Evolutionary conservation across 2,888 invertebrate genomes (phyloP).

Genomic region (Drosophila pegasa): DNA sequence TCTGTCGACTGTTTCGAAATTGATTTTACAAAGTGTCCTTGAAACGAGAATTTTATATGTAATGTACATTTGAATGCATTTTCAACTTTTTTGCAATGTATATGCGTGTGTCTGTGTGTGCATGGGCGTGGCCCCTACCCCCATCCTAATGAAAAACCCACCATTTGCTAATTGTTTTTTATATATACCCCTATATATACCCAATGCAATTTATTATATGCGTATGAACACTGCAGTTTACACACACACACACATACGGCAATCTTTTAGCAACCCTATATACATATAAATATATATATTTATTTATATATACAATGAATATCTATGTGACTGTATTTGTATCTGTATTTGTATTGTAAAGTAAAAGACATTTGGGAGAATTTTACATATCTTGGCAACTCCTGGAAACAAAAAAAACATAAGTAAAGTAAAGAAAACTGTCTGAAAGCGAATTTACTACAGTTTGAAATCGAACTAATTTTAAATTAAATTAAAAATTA

Average conservation of each 20-base stretch:
- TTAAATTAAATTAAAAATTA: conserved; percentile 12
- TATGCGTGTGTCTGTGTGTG: conserved; percentile 19
- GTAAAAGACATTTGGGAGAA: conserved; percentile 25
- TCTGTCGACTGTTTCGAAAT: conserved; percentile 34
- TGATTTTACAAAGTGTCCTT: conserved; percentile 61
- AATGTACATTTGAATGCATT: conserved; percentile 27
- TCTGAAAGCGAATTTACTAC: conserved; percentile 54
- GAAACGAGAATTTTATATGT: conserved; percentile 32
- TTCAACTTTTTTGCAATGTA: conserved; percentile 10
- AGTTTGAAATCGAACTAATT: conserved; percentile 28
- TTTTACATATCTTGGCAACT: conserved; percentile 48
- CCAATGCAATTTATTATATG: conserved; percentile 27
- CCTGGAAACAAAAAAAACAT: not conserved
- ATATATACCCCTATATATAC: conserved; percentile 13
- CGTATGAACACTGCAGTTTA: conserved; percentile 29
- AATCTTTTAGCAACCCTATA: conserved; percentile 21
- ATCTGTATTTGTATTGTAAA: conserved; percentile 35
- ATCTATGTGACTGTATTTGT: conserved; percentile 38
- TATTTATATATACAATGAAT: conserved; percentile 35
- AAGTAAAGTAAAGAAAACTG: conserved; percentile 6
- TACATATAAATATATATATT: conserved; percentile 4
- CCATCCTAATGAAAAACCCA: conserved; percentile 35
- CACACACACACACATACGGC: conserved; percentile 24
- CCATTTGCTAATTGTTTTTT: conserved; percentile 42
- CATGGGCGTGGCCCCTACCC: conserved; percentile 28